Base-by-base conservation (phyloP, 2,888 invertebrate species). In the Melanostoma scalare region DNA sequence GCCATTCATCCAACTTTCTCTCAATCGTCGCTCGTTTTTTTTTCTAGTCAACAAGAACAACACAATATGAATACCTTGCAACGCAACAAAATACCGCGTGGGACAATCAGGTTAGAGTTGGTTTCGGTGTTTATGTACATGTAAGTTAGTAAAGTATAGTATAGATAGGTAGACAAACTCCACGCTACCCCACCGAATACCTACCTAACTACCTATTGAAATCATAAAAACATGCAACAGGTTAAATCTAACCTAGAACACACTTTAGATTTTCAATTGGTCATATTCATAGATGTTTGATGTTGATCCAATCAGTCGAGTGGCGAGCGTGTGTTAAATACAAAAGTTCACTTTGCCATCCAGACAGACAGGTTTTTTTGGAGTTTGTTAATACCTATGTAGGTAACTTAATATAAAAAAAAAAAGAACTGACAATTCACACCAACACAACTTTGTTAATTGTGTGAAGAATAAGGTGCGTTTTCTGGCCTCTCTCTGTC, bases 1-100 rank as follows among this genome's bases (percentile, higher is more conserved):
- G 65, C 55, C 65, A 55, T 73, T 68, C 68, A 46, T 56, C 72
- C 67, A 76, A 81, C 81, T 81, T 81, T 81, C 81, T 81, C 81
- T 81, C 60, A 56, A 52, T 72, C 76, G 30, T 61, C 58, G 42
- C 33, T 58, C 10, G 38, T 42, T 63, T 30, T 38, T 40, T 30
- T 6, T 30, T 61, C 4, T 4, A 44, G 10, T 10, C 31, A 38
- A 10, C 30, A 53, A 80, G 38, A 48, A 48, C 63, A 30, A n/a
- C 74, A 68, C 10, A 60, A 75, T 48, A 55, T 31, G 52, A 52
- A 71, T 10, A 58, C 20, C 20, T 20, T 20, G 20, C 20, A 58
- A 48, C 20, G 20, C 20, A 67, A 75, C 8, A 42, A 46, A 44
- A 72, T 68, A 81, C 33, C 38, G 72, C 71, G 76, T 81, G 81